Evolutionary conservation across 2,797 vertebrate genomes (phyloP), one percentile per base, ranked within the genome.

Genomic region (Anguilla marmorata): DNA sequence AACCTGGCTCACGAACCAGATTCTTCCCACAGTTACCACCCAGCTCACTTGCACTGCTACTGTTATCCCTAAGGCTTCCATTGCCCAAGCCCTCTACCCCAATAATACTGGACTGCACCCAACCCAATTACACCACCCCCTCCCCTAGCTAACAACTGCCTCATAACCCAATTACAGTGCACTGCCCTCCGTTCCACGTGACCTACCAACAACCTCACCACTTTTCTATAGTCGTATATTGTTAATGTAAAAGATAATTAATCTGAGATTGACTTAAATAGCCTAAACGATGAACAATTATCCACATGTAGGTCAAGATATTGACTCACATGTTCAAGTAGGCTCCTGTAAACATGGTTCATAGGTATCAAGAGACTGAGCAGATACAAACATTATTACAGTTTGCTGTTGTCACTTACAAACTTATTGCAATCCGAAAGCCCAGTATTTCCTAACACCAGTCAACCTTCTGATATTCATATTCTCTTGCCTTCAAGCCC

Each of bases 31-130:
- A 79, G 5, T 79, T 79, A 74, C 80, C 85, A 74, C 58, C 37
- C 54, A 37, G 19, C 88, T 16, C 92, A 90, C 90, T 90, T 92
- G 92, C 87, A 87, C 90, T 89, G 92, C 45, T 41, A 90, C 89
- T 92, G 92, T 19, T 88, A 91, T 84, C 88, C 80, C 41, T 74
- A 87, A 63, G 54, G 9, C 21, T 24, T 21, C 41, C 24, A 50
- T 50, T 82, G 24, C 16, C 21, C 2, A 21, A 21, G 3, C 74
- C 79, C 45, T 21, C 79, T 11, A 82, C 12, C 3, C 79, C 79
- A 82, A 50, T 48, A 9, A 48, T 4, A 24, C 79, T 48, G 45
- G 6, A 50, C 1, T 24, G 45, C 79, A 24, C 45, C 41, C 41
- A 82, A 24, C 41, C 21, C 24, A 79, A 79, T 45, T 45, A 79